A percentile compares a stretch with the other conserved stretches of the same genome.
phyloP scores from a whole-genome alignment of 2,113 vertebrate species.

The Misgurnus anguillicaudatus region DNA sequence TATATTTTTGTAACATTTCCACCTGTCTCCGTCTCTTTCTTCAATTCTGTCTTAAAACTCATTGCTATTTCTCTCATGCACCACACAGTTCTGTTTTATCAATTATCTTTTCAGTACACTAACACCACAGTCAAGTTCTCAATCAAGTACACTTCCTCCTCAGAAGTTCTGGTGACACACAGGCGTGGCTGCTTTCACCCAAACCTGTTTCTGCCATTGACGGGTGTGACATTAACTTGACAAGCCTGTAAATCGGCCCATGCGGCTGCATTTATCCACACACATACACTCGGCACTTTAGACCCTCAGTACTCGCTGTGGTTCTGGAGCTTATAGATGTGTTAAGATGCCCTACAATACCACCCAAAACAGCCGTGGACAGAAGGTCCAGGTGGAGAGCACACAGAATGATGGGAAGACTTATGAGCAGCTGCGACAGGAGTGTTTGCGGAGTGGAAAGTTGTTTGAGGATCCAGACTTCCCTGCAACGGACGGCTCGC shows the following conservation, averaged over 20 bases:
- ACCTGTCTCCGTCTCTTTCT: too few relatives aligned
- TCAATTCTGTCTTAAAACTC: too few relatives aligned
- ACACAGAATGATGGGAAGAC: constrained; percentile 77
- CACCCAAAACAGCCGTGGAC: neutral
- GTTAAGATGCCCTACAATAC: constrained; percentile 77
- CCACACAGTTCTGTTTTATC: neutral
- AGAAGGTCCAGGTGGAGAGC: constrained; percentile 46
- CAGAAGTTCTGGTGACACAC: constrained; percentile 24
- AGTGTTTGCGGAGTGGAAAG: constrained; percentile 71
- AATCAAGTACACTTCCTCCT: neutral
- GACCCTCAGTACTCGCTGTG: neutral
- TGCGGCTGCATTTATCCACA: neutral
- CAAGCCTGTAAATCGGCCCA: constrained; percentile 37
- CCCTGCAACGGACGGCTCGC: constrained; percentile 76
- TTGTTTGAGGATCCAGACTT: constrained; percentile 91
- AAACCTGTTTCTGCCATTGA: constrained; percentile 69
- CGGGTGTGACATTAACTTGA: constrained; percentile 61
- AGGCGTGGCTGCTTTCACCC: constrained; percentile 56
- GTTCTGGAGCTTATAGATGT: neutral
- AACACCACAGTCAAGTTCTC: neutral
- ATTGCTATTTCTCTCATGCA: neutral
- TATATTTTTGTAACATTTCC: constrained; percentile 38
- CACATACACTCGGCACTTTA: constrained; percentile 29
- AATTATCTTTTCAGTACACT: neutral
- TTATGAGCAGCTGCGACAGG: constrained; percentile 79